Evolutionary conservation across 2,797 vertebrate genomes (phyloP).

Genomic region (Sylvilagus floridanus): DNA sequence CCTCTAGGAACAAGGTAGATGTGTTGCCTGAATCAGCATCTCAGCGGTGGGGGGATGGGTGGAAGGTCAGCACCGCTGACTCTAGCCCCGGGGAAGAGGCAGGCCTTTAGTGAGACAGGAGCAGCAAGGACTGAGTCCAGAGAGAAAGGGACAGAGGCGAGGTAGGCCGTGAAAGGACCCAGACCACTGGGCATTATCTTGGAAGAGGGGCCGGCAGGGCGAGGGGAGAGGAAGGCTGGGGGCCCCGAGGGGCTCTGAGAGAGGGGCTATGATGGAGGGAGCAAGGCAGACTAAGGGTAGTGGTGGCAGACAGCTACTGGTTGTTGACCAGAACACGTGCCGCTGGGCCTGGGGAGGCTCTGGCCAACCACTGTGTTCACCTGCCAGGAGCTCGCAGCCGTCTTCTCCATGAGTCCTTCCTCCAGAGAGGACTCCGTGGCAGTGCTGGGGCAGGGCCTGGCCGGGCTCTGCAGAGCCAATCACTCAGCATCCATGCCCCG

Average conservation of each 20-base stretch:
- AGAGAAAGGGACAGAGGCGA: neutral
- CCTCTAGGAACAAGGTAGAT: neutral
- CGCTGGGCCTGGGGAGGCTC: neutral
- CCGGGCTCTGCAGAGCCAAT: neutral
- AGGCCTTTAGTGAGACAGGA: neutral
- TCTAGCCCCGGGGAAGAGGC: neutral
- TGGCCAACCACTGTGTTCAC: neutral
- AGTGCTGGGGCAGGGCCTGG: neutral
- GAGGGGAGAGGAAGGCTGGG: neutral
- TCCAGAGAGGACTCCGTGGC: neutral
- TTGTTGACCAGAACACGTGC: neutral
- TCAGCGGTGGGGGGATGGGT: too few relatives aligned
- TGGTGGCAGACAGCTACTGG: neutral
- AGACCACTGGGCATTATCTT: neutral
- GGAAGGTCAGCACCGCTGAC: neutral
- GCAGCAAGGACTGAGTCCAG: neutral
- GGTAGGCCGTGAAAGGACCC: neutral
- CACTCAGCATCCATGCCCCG: too few relatives aligned
- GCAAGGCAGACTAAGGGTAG: accelerated
- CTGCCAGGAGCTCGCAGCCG: neutral
- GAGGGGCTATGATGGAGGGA: too few relatives aligned
- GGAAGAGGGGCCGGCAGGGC: neutral
- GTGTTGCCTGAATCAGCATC: neutral
- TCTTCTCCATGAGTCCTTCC: neutral
- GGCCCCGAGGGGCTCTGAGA: neutral